Base-by-base conservation (phyloP, 1,140 invertebrate species). In the Camponotus vicinus region DNA sequence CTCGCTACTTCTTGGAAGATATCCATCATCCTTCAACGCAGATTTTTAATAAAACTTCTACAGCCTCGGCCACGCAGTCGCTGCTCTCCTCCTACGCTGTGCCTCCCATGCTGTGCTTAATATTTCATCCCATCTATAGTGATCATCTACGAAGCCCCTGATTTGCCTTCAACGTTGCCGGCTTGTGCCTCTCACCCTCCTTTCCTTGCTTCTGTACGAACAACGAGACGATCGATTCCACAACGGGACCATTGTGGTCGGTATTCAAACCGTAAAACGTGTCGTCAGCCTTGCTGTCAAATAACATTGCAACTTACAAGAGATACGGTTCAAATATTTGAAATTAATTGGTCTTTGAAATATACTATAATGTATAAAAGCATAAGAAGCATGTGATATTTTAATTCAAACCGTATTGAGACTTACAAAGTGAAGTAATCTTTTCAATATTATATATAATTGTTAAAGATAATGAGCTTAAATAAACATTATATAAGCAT, bases 41-140 rank as follows among this genome's bases (percentile, higher is more conserved):
- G 88, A 91, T 91, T 91, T 91, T 91, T 91, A 91, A 91, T 91
- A 91, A 91, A 91, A 91, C 85, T 91, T 91, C 69, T 83, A 83
- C 90, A 90, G 64, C 86, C 86, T 70, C 77, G 77, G 64, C 66
- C 64, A 86, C 70, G 85, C 84, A 73, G 88, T 84, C 76, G 83
- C 73, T 64, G 57, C 64, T 76, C 73, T 73, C 71, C 78, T 80
- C 52, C 82, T 80, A 6, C 85, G 64, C 52, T 71, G 67, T 61
- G 67, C 79, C 55, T 77, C 67, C 86, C 73, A 45, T 85, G 55
- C 80, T 77, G 71, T 82, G 69, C 86, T 89, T 91, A 91, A 91
- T 91, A 91, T 91, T 90, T 91, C 90, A 90, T 91, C 90, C 90
- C 87, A 90, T 91, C 89, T 91, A 86, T 90, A 88, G 89, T 86